Conservation (phyloP, 1,140 invertebrate species). For the Drosophila serrata region DNA sequence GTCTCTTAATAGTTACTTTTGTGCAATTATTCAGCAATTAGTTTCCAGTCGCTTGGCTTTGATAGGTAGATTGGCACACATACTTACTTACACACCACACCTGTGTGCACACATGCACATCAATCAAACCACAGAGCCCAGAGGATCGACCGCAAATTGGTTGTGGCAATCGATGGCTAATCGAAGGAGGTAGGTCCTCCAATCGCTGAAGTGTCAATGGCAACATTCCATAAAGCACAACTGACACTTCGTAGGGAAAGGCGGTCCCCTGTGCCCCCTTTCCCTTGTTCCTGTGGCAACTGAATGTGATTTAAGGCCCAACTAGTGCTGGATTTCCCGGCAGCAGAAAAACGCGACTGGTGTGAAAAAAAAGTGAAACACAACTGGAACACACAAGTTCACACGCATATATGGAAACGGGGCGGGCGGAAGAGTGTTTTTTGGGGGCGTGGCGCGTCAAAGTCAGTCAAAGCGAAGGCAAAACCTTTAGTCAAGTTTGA, state of each 20-base stretch:
- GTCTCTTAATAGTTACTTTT: conserved; percentile 8
- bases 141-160: conserved; percentile 63
- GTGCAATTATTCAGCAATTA: conserved; percentile 21
- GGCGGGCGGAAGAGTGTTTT: not conserved
- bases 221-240: conserved; percentile 69
- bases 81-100: conserved; percentile 7
- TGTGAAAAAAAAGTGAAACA: conserved; percentile 63
- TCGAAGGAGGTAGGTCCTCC: conserved; percentile 34
- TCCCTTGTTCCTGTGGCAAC: conserved; percentile 23
- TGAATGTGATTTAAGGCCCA: conserved; percentile 79
- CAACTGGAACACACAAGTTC: conserved; percentile 13
- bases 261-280: not conserved
- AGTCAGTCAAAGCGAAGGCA: conserved; percentile 75
- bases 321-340: conserved; percentile 47
- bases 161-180: conserved; percentile 74
- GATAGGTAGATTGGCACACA: conserved; percentile 24
- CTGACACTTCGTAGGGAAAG: conserved; percentile 34
- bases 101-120: conserved; percentile 30
- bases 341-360: conserved; percentile 43
- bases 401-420: conserved; percentile 1
- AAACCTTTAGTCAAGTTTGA: conserved; percentile 80
- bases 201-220: conserved; percentile 68
- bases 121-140: conserved; percentile 36
- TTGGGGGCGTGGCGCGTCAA: conserved; percentile 52
- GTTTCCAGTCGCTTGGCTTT: conserved; percentile 14